Evolutionary conservation across 2,113 vertebrate genomes (phyloP), one percentile per base, ranked within the genome.

Genomic region (Nothobranchius kuhntae): DNA sequence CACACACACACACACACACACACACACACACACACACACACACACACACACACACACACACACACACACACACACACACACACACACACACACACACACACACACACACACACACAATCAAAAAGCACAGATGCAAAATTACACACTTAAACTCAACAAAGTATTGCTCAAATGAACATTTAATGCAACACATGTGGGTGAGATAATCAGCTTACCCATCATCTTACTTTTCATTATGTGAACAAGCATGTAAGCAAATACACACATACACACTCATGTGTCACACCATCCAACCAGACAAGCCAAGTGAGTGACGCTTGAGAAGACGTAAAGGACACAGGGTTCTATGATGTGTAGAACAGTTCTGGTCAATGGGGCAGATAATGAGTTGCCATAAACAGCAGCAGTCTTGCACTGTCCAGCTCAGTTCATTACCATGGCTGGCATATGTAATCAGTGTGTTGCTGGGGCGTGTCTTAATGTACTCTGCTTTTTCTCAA

Each of bases 351-450:
- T 89, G 90, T 90, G 90, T 83, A 82, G 88, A 90, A 86, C 85
- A 89, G 87, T 90, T 88, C 85, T 91, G 89, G 89, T 91, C 90
- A 91, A 91, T 91, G 90, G 90, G 87, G 89, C 90, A 89, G 89
- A 91, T 91, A 91, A 91, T 91, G 90, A 90, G 89, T 91, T 89
- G 78, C 89, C 89, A 91, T 91, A 91, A 90, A 91, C 90, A 91
- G 90, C 86, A 85, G 88, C 86, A 87, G 83, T 88, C 87, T 83
- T 89, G 77, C 84, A 85, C 73, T 86, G 89, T 90, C 87, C 90
- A 89, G 85, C 87, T 89, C 88, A 86, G 86, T 86, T 91, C 90
- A 90, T 91, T 90, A 90, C 78, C 83, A 76, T 73, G 78, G 84
- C 86, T 82, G 85, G 87, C 88, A 90, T 91, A 91, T 90, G 89